Evolutionary conservation across 2,113 vertebrate species (phyloP).

Genomic region (Passerina amoena): DNA sequence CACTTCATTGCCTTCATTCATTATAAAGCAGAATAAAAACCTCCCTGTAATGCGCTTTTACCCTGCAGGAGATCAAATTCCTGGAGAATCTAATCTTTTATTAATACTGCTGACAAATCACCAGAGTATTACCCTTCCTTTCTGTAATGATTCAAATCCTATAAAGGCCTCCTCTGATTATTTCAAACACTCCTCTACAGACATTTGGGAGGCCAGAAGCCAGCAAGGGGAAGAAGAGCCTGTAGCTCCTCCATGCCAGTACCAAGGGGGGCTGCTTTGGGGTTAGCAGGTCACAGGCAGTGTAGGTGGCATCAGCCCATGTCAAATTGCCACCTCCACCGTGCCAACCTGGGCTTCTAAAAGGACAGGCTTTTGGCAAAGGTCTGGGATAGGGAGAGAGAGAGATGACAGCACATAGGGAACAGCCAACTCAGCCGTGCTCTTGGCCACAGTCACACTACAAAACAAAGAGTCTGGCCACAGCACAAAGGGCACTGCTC

Average conservation of each 20-base stretch:
- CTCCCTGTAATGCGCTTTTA: conserved; percentile 35
- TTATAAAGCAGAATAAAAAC: conserved; percentile 58
- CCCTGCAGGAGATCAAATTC: conserved; percentile 60
- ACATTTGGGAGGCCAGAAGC: not conserved
- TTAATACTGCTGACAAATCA: conserved; percentile 71
- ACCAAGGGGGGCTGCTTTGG: not conserved
- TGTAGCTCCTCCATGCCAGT: not conserved
- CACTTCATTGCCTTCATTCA: conserved; percentile 48
- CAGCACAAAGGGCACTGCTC: not conserved
- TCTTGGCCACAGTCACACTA: not conserved
- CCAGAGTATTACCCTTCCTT: conserved; percentile 52
- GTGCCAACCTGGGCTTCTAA: not conserved
- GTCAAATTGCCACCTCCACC: not conserved
- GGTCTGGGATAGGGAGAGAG: not conserved
- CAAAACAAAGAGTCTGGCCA: not conserved
- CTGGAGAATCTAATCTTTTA: conserved; percentile 73
- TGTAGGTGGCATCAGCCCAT: not conserved
- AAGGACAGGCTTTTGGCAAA: not conserved
- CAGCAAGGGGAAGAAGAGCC: not conserved
- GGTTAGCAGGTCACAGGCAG: not conserved
- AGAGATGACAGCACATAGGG: not conserved
- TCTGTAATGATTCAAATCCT: conserved; percentile 44
- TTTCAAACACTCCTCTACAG: not conserved
- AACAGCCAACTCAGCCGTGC: not conserved
- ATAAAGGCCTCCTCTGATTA: conserved; percentile 33